Evolutionary conservation across 2,797 vertebrate genomes (phyloP).

Genomic region (Arnoldichthys spilopterus): DNA sequence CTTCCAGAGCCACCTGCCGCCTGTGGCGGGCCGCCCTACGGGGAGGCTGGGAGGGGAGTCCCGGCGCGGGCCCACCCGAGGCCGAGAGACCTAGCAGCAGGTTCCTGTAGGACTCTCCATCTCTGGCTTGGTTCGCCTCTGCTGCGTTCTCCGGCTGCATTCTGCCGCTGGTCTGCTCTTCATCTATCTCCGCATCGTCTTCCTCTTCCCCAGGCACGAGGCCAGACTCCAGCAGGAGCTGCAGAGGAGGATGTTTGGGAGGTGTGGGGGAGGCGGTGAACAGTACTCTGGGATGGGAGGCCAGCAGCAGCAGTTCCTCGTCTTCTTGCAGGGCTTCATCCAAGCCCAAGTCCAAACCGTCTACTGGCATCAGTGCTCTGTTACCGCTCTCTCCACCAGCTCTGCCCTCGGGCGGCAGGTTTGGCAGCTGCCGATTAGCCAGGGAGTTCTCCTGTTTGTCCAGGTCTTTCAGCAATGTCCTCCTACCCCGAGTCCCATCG

Average conservation of each 20-base stretch:
- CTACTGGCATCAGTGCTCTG: neutral
- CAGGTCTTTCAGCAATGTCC: neutral
- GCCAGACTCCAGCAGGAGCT: constrained; percentile 76
- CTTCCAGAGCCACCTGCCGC: constrained; percentile 47
- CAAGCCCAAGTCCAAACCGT: constrained; percentile 42
- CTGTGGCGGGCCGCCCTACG: constrained; percentile 55
- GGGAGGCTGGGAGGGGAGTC: constrained; percentile 60
- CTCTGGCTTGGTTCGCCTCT: constrained; percentile 63
- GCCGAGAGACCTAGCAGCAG: constrained; percentile 47
- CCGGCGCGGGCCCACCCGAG: constrained; percentile 43
- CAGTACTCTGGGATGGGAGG: constrained; percentile 78
- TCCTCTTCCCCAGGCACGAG: constrained; percentile 64
- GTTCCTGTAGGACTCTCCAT: constrained; percentile 66
- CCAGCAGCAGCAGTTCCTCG: constrained; percentile 75
- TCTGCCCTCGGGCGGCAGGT: neutral
- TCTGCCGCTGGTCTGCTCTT: constrained; percentile 39
- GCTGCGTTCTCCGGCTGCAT: constrained; percentile 54
- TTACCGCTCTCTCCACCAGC: constrained; percentile 9
- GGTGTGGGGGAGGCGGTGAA: constrained; percentile 75
- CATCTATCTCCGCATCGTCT: constrained; percentile 53
- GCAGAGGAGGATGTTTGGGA: constrained; percentile 74
- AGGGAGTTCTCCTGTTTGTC: neutral
- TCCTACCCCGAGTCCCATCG: neutral
- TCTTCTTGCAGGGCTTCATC: constrained; percentile 62
- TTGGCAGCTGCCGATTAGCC: constrained; percentile 18